Evolutionary conservation across 2,888 invertebrate genomes (phyloP), one percentile per base, ranked within the genome.

Genomic region (Rosalia funebris): DNA sequence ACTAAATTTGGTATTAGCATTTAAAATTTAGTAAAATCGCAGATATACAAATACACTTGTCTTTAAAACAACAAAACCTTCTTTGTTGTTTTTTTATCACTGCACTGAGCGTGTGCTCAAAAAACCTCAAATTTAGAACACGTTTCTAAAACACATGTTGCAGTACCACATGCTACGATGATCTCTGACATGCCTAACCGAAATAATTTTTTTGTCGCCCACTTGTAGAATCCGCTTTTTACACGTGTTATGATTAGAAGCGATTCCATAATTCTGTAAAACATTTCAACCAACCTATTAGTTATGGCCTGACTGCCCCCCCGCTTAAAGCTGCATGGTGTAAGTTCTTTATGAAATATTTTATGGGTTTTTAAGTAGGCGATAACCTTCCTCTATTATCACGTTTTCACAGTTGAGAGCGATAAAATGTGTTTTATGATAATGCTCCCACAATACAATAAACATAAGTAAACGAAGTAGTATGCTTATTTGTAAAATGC

Each of bases 81-180:
- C 25, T 25, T 25, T 25, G 25, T 25, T 7, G 3, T 9, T 48
- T 48, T 48, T 34, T 41, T 36, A 4, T 53, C 16, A 10, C 41
- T 16, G 15, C 19, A 37, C 12, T 36, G 11, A 48, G 37, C 25
- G 14, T 12, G 14, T 36, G 15, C 46, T 46, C 7, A 25, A 25
- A 7, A 3, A 25, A 7, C 25, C 7, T 25, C 7, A 25, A 25
- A 25, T 25, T 7, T 25, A 25, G 7, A 25, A 25, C 48, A 39
- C 39, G 25, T 50, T 50, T 12, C n/a, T 37, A 20, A 25, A 61
- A 65, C 57, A 65, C 59, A 60, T 65, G 62, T 62, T 61, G 46
- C 17, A 36, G 16, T 58, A 53, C 69, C 70, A 65, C 65, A 62
- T 65, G 65, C 62, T 56, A 60, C 19, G 65, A 54, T 46, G 32